phyloP scores from a whole-genome alignment of 2,888 invertebrate genomes.

The Ophonus ardosiacus region DNA sequence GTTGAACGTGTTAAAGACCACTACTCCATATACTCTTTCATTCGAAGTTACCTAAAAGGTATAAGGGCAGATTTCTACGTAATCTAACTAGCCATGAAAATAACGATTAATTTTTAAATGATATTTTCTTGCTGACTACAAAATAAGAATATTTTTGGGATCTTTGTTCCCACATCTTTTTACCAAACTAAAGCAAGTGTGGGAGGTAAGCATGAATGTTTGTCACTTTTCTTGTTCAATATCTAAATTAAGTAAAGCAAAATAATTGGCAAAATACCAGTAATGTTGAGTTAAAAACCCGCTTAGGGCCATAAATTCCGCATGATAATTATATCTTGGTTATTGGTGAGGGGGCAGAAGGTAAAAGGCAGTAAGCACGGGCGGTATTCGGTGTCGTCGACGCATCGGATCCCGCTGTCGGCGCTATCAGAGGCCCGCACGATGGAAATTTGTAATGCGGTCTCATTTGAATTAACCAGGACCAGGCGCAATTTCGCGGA shows the following conservation, averaged over 20 bases:
- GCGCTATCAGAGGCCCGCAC: slow-evolving; percentile 23
- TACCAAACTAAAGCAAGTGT: no score
- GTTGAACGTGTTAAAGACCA: no score
- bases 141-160: no score
- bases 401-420: background rate
- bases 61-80: no score
- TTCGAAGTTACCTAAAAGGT: no score
- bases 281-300: slow-evolving; percentile 18
- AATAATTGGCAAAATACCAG: slow-evolving; percentile 34
- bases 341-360: background rate
- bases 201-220: no score
- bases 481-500: slow-evolving; percentile 65
- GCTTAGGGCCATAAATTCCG: slow-evolving; percentile 33
- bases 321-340: slow-evolving; percentile 4
- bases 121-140: no score
- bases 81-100: no score
- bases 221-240: background rate
- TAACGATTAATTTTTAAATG: no score
- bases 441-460: slow-evolving; percentile 55
- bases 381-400: background rate
- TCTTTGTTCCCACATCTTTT: no score
- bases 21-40: no score
- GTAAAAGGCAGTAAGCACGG: background rate
- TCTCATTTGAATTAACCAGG: slow-evolving; percentile 57
- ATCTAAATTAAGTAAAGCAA: background rate